These are phyloP conservation scores for Diaprepes abbreviatus DNA, from an alignment of 2,888 invertebrate genomes.

Conservation along the genomic window DNA sequence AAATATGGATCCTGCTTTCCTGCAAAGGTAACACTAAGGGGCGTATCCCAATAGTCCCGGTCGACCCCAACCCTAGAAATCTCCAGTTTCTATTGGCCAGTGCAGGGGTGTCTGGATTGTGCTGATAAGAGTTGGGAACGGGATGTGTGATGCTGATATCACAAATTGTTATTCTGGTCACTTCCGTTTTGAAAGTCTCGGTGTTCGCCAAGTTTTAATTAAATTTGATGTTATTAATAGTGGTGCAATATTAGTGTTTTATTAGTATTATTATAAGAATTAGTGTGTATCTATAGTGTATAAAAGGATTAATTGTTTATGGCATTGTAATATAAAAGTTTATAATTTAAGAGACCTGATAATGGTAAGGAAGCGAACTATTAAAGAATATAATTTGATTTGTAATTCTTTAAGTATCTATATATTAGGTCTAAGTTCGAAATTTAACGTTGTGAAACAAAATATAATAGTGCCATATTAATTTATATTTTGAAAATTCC, in stretches of 20 bases:
- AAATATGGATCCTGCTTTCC: slow-evolving; percentile 21
- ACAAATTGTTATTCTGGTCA: slow-evolving; percentile 56
- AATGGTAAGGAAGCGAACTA: too few relatives aligned
- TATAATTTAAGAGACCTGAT: too few relatives aligned
- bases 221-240: background rate
- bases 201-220: slow-evolving; percentile 20
- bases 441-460: too few relatives aligned
- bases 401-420: too few relatives aligned
- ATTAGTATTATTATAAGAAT: slow-evolving; percentile 1
- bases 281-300: too few relatives aligned
- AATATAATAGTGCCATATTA: too few relatives aligned
- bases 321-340: too few relatives aligned
- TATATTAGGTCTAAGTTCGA: too few relatives aligned
- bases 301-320: too few relatives aligned
- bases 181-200: slow-evolving; percentile 47
- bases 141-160: slow-evolving; percentile 59
- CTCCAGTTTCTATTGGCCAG: slow-evolving; percentile 52
- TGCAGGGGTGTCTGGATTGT: slow-evolving; percentile 55
- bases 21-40: slow-evolving; percentile 39
- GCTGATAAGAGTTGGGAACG: slow-evolving; percentile 56
- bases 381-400: too few relatives aligned
- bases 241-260: slow-evolving; percentile 1
- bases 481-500: too few relatives aligned
- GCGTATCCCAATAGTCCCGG: slow-evolving; percentile 42
- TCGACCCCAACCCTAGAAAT: slow-evolving; percentile 38